Evolutionary conservation across 2,797 vertebrate species (phyloP).

Genomic region (Champsocephalus gunnari): DNA sequence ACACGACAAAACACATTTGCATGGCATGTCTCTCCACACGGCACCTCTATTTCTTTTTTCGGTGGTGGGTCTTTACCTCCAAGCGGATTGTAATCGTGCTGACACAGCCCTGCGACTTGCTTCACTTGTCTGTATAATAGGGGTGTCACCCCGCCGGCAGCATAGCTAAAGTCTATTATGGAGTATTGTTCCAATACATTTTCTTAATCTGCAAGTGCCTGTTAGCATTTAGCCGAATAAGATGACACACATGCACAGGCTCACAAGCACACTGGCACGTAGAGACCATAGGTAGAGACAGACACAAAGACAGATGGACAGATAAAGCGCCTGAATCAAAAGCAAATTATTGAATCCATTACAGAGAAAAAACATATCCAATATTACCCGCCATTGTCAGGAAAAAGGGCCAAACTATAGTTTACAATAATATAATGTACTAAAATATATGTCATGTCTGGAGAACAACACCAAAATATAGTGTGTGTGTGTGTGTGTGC

Average conservation of each 20-base stretch:
- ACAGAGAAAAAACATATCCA: slow-evolving; percentile 22
- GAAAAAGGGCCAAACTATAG: slow-evolving; percentile 22
- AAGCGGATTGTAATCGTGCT: slow-evolving; percentile 52
- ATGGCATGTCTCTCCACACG: slow-evolving; percentile 20
- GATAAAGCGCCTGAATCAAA: slow-evolving; percentile 3
- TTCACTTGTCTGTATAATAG: slow-evolving; percentile 78
- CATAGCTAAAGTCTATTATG: slow-evolving; percentile 57
- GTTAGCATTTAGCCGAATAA: slow-evolving; percentile 50
- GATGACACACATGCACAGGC: slow-evolving; percentile 17
- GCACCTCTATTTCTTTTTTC: slow-evolving; percentile 33
- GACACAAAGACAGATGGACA: slow-evolving; percentile 1
- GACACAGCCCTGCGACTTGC: slow-evolving; percentile 67
- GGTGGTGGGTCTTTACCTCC: slow-evolving; percentile 23
- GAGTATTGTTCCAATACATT: slow-evolving; percentile 58
- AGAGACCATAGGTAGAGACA: background rate
- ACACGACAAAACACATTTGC: slow-evolving; percentile 42
- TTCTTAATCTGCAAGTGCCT: slow-evolving; percentile 60
- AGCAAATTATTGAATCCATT: slow-evolving; percentile 35
- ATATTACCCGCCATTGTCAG: slow-evolving; percentile 19
- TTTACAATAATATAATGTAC: slow-evolving; percentile 3
- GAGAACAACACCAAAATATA: background rate
- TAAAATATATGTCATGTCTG: background rate
- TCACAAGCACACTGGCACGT: background rate
- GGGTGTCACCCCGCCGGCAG: slow-evolving; percentile 60
- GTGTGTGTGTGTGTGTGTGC: too few relatives aligned